These are phyloP conservation scores for Hemibagrus wyckioides DNA, from an alignment of 2,113 vertebrate species.

Conservation along the genomic window DNA sequence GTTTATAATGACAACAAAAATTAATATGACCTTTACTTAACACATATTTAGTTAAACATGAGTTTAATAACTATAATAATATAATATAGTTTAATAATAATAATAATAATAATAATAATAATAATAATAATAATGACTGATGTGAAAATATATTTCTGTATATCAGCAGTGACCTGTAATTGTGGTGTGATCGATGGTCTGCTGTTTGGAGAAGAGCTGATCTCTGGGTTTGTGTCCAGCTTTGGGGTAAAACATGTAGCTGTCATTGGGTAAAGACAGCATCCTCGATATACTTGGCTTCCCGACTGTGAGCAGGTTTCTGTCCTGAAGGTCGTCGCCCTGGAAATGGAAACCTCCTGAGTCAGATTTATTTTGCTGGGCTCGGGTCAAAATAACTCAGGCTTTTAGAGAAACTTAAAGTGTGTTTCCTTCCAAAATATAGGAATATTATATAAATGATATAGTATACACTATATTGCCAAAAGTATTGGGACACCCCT, in stretches of 20 bases:
- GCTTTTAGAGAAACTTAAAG: background rate
- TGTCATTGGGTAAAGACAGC: constrained; percentile 92
- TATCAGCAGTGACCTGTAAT: constrained; percentile 33
- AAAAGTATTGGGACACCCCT: too few species aligned
- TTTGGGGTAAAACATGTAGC: constrained; percentile 86
- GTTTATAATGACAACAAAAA: background rate
- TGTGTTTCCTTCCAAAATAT: background rate
- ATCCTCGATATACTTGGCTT: constrained; percentile 84
- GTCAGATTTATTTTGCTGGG: background rate
- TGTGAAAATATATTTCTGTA: background rate
- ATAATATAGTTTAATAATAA: too few species aligned
- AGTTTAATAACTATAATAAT: too few species aligned
- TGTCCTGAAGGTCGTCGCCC: constrained; percentile 69
- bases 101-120: background rate
- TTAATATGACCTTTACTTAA: background rate
- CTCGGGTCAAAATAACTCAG: background rate
- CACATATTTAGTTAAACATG: too few species aligned
- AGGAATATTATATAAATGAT: background rate
- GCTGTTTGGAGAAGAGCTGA: constrained; percentile 26
- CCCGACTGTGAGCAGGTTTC: constrained; percentile 75
- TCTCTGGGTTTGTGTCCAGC: constrained; percentile 72
- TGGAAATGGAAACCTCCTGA: constrained; percentile 53
- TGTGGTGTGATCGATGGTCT: background rate
- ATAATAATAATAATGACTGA: background rate
- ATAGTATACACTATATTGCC: too few species aligned